Conservation (phyloP, 1,140 invertebrate species). For the Pogonognathellus flavescens region DNA sequence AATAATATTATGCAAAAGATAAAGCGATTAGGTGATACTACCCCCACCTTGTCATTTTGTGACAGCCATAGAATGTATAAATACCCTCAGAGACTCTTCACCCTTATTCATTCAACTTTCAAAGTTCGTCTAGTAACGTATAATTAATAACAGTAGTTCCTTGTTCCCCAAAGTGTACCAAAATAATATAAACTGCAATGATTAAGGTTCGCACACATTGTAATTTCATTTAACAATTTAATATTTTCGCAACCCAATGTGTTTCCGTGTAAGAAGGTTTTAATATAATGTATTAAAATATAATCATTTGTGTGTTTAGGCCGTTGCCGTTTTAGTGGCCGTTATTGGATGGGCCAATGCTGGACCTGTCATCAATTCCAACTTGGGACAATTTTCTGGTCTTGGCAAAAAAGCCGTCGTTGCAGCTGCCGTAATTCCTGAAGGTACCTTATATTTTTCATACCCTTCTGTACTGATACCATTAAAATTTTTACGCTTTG, state of each 20-base stretch:
- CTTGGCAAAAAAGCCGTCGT: neutral
- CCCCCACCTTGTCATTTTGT: too few species aligned
- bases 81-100: slow-evolving; percentile 18
- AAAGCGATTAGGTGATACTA: too few species aligned
- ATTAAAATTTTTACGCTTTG: too few species aligned
- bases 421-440: neutral
- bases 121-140: neutral
- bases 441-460: too few species aligned
- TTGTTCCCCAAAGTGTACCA: neutral
- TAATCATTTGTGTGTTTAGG: neutral
- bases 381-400: neutral
- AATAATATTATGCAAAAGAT: too few species aligned
- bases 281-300: neutral
- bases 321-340: neutral
- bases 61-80: slow-evolving; percentile 12
- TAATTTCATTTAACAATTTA: neutral
- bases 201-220: neutral
- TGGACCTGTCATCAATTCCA: neutral
- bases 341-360: neutral
- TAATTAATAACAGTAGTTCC: neutral
- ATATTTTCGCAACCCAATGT: neutral
- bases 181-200: neutral
- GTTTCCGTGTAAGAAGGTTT: neutral
- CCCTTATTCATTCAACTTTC: neutral
- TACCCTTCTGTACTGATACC: too few species aligned